Conservation (phyloP, 2,888 invertebrate species). For the Mesorhabditis spiculigera region DNA sequence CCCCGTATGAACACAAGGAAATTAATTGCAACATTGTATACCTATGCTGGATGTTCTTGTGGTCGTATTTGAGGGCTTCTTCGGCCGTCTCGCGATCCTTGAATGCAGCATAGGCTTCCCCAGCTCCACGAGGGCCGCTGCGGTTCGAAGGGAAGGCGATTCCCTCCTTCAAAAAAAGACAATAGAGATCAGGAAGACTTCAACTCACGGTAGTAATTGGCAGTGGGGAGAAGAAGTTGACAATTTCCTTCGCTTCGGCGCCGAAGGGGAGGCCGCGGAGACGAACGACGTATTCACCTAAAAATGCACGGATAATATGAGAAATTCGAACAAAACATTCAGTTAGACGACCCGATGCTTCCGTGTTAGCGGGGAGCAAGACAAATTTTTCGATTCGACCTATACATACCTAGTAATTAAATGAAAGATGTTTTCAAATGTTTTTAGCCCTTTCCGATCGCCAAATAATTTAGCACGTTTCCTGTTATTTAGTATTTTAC, state of each 20-base stretch:
- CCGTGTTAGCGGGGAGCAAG: too few relatives aligned
- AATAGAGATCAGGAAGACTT: conserved; percentile 5
- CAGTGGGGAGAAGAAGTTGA: conserved; percentile 27
- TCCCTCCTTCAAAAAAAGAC: conserved; percentile 22
- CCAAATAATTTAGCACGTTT: too few relatives aligned
- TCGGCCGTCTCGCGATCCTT: conserved; percentile 22
- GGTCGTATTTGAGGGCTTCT: conserved; percentile 26
- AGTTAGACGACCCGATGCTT: too few relatives aligned
- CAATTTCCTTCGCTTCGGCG: conserved; percentile 22
- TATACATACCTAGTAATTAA: too few relatives aligned
- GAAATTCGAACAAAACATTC: too few relatives aligned
- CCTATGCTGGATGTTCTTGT: conserved; percentile 33
- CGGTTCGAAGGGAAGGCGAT: conserved; percentile 26
- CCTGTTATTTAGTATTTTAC: too few relatives aligned
- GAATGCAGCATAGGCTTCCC: conserved; percentile 31
- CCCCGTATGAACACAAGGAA: neutral
- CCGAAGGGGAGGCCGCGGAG: conserved; percentile 32
- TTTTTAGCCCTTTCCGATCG: too few relatives aligned
- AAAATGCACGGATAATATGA: neutral
- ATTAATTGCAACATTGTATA: neutral
- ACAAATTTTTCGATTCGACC: too few relatives aligned
- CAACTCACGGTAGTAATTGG: conserved; percentile 24
- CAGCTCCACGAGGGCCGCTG: conserved; percentile 14
- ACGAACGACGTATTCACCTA: conserved; percentile 23
- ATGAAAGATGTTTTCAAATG: too few relatives aligned